These are phyloP conservation scores for Eurystomus gularis DNA, from an alignment of 2,113 vertebrate species.

Conservation along the genomic window DNA sequence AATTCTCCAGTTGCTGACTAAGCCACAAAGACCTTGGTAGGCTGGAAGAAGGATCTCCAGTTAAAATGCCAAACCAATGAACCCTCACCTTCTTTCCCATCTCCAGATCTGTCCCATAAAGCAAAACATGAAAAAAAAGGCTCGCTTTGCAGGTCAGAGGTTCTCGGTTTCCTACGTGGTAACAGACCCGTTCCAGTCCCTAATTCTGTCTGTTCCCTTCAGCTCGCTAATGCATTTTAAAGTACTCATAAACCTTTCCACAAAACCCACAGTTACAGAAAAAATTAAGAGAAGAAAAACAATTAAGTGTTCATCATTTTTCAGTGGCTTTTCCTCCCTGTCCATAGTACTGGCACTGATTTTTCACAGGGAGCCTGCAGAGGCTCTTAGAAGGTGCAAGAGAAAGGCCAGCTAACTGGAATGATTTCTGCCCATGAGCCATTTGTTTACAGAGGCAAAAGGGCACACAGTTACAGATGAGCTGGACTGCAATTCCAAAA, in stretches of 20 bases:
- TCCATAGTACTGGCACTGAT: not conserved
- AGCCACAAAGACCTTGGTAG: not conserved
- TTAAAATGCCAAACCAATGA: not conserved
- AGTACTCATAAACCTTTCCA: not conserved
- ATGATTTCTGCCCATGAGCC: not conserved
- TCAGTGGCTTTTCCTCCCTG: not conserved
- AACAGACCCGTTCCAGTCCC: not conserved
- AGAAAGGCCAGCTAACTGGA: not conserved
- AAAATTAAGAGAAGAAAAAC: not conserved
- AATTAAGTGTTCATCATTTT: not conserved
- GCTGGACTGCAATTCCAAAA: not conserved
- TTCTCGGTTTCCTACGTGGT: fast-evolving
- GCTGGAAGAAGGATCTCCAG: not conserved
- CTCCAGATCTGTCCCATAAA: not conserved
- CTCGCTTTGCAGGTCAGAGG: not conserved
- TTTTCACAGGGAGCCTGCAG: not conserved
- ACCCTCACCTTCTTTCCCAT: not conserved
- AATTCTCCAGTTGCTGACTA: not conserved
- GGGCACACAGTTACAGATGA: not conserved
- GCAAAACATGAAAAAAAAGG: not conserved
- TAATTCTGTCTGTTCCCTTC: not conserved
- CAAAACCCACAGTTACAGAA: not conserved
- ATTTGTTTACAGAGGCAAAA: constrained; percentile 14
- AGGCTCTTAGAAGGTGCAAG: not conserved
- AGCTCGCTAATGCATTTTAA: not conserved